Evolutionary conservation across 1,140 invertebrate genomes (phyloP), one percentile per base, ranked within the genome.

Genomic region (Brachionus koreanus): DNA sequence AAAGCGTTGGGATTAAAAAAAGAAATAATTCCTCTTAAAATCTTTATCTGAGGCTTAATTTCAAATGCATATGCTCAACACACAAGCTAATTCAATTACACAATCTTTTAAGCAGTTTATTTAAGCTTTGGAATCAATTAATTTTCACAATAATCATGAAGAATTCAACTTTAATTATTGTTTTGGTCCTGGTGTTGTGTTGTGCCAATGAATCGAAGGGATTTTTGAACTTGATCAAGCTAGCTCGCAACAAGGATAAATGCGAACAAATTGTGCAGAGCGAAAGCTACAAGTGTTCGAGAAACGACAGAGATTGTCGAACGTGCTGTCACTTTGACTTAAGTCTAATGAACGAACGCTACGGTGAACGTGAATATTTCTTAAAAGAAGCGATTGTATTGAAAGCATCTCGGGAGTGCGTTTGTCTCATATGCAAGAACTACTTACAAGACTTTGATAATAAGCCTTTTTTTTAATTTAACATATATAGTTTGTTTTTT

Each of bases 341-440:
- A 7, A 37, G 33, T 7, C 7, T n/a, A 69, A 37, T 37, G 16
- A 69, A 69, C 35, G 37, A 69, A 39, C 65, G 65, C 35, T 69
- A 69, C 37, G 65, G 65, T 69, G 65, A 69, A 37, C 10, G 65
- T 39, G 65, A 69, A 39, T 69, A n/a, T 39, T 69, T 39, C n/a
- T 10, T 69, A 5, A 69, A 69, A 69, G 65, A 69, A 39, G 37
- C 65, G 10, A 5, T 69, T 6, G 13, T 65, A 16, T 2, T 69
- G 37, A 9, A 37, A 69, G 35, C 65, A 33, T 69, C 65, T 7
- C 12, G 37, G 5, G 65, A 69, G 37, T 69, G 65, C 37, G 65
- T 69, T 13, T 69, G 65, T 39, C 65, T 37, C 33, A 69, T 69
- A 42, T 69, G 65, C 35, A 69, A 69, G 65, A 69, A 39, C 37